phyloP scores from a whole-genome alignment of 2,113 vertebrate species.

The Noturus placidus region DNA sequence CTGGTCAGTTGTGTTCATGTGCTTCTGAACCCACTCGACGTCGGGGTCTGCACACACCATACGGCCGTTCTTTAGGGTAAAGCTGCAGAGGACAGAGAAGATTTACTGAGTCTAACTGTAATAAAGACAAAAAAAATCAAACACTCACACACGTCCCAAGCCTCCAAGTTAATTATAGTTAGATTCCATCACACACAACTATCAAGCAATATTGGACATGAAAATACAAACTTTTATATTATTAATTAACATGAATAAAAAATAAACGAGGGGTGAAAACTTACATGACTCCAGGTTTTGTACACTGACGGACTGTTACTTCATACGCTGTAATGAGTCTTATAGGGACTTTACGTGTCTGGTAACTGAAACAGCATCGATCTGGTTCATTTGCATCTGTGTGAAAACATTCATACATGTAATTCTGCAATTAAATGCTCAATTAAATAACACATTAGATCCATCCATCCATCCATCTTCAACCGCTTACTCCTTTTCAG shows the following conservation, averaged over 20 bases:
- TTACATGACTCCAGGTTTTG: neutral
- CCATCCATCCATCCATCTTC: no score
- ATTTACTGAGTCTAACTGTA: neutral
- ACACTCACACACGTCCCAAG: neutral
- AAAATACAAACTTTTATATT: neutral
- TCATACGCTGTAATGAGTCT: neutral
- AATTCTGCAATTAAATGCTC: neutral
- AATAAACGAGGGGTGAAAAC: neutral
- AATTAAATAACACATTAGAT: neutral
- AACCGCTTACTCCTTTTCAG: no score
- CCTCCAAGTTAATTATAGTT: neutral
- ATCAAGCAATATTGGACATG: neutral
- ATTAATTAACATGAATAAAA: neutral
- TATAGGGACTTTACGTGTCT: neutral
- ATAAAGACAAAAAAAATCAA: neutral
- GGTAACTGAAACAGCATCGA: neutral
- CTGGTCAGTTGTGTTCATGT: neutral
- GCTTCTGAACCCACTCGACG: neutral
- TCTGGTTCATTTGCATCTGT: neutral
- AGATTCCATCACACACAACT: neutral
- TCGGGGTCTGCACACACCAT: neutral
- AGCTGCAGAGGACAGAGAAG: neutral
- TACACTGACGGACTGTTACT: neutral
- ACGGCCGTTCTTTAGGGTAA: neutral
- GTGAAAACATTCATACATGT: neutral